These are phyloP conservation scores for Melanophora roralis DNA, from an alignment of 2,888 invertebrate species.

Conservation along the genomic window DNA sequence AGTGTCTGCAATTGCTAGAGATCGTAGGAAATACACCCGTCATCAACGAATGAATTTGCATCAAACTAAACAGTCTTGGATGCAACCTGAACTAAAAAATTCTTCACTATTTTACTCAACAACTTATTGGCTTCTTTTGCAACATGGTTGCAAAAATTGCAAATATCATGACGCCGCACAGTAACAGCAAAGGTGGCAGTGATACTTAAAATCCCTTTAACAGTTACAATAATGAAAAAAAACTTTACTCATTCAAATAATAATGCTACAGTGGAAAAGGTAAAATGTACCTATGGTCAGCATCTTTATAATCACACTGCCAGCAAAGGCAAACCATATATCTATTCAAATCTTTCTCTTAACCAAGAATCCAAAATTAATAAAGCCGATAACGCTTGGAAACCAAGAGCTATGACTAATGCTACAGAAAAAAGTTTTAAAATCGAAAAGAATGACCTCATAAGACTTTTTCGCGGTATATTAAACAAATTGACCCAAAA, in stretches of 20 bases:
- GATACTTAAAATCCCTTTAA: slow-evolving; percentile 50
- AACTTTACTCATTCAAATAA: too few species aligned
- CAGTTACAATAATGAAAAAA: slow-evolving; percentile 67
- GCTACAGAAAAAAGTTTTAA: too few species aligned
- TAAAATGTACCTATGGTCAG: too few species aligned
- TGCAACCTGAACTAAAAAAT: slow-evolving; percentile 80
- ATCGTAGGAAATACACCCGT: slow-evolving; percentile 89
- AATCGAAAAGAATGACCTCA: slow-evolving; percentile 81
- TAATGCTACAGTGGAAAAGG: too few species aligned
- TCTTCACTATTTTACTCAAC: slow-evolving; percentile 69
- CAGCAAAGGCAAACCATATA: slow-evolving; percentile 77
- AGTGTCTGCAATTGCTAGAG: slow-evolving; percentile 85
- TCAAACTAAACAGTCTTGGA: slow-evolving; percentile 84
- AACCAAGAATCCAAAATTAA: slow-evolving; percentile 90
- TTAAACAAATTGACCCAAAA: slow-evolving; percentile 96
- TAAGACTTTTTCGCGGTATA: slow-evolving; percentile 90
- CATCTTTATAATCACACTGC: not conserved
- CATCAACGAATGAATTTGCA: slow-evolving; percentile 88
- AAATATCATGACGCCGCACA: not conserved
- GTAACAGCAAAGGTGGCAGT: slow-evolving; percentile 58
- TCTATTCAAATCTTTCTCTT: slow-evolving; percentile 83
- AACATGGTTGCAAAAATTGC: slow-evolving; percentile 65
- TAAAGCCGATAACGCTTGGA: slow-evolving; percentile 94
- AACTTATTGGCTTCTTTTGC: slow-evolving; percentile 71
- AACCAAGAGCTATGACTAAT: slow-evolving; percentile 81